phyloP scores from a whole-genome alignment of 1,140 invertebrate species.

The Oscheius sp. region DNA sequence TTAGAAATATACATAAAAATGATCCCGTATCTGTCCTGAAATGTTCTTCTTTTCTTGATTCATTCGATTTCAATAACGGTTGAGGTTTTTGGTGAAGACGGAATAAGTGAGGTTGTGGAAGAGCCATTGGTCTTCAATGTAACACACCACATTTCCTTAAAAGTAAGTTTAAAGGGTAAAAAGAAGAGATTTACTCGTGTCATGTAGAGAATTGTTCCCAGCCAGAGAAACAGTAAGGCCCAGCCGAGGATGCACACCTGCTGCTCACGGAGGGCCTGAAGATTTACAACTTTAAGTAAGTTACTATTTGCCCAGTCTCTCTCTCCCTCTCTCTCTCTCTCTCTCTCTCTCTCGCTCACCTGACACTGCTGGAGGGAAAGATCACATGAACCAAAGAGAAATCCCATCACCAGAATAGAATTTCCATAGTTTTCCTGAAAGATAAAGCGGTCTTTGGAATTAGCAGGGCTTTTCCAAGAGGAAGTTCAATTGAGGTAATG shows the following conservation, averaged over 20 bases:
- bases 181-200: neutral
- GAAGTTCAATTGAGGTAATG: no score
- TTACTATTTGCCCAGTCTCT: no score
- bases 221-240: conserved; percentile 1
- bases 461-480: no score
- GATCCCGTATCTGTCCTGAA: neutral
- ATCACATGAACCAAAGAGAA: conserved; percentile 1
- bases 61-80: neutral
- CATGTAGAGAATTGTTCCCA: neutral
- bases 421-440: no score
- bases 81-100: neutral
- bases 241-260: conserved; percentile 3
- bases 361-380: neutral
- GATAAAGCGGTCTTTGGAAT: no score
- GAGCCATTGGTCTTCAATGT: neutral
- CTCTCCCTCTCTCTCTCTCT: no score
- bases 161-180: neutral
- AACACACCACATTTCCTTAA: conserved; percentile 10
- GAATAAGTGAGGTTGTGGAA: neutral
- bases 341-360: neutral
- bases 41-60: neutral
- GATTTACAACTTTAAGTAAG: no score
- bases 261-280: neutral
- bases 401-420: no score
- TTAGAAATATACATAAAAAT: neutral